Evolutionary conservation across 2,113 vertebrate genomes (phyloP).

Genomic region (Takifugu flavidus): DNA sequence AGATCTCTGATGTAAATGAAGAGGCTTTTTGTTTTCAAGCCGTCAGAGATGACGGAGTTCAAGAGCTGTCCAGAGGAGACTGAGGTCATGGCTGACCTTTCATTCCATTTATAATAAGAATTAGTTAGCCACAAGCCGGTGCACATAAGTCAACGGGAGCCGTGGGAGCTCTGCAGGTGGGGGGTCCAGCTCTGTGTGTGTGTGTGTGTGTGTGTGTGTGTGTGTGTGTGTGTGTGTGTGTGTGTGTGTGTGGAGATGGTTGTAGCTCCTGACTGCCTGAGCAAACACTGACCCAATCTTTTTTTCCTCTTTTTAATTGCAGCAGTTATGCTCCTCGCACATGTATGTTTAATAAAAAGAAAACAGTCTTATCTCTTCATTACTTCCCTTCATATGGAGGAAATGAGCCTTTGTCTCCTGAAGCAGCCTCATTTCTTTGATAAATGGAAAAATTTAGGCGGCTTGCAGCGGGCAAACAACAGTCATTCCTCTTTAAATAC

Average conservation of each 20-base stretch:
- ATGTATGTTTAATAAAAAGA: slow-evolving; percentile 31
- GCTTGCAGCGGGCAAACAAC: neutral
- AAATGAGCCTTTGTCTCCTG: slow-evolving; percentile 9
- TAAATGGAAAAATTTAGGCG: neutral
- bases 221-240: slow-evolving; percentile 30
- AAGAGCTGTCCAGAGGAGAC: slow-evolving; percentile 55
- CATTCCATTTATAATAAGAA: slow-evolving; percentile 69
- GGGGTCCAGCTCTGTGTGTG: slow-evolving; percentile 40
- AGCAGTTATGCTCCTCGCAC: slow-evolving; percentile 21
- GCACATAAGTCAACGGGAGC: slow-evolving; percentile 66
- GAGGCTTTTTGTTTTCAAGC: slow-evolving; percentile 27
- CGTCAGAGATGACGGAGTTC: slow-evolving; percentile 28
- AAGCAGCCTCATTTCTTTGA: slow-evolving; percentile 5
- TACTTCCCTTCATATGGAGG: slow-evolving; percentile 14
- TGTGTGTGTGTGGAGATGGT: slow-evolving; percentile 26
- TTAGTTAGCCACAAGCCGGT: slow-evolving; percentile 71
- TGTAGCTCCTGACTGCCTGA: slow-evolving; percentile 42
- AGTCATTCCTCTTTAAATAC: neutral
- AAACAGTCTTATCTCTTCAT: slow-evolving; percentile 48
- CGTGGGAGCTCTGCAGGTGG: slow-evolving; percentile 59
- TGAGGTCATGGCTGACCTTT: slow-evolving; percentile 64
- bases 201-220: neutral
- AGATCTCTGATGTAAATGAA: slow-evolving; percentile 26
- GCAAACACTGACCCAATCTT: slow-evolving; percentile 37
- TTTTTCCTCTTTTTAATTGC: slow-evolving; percentile 33